A percentile compares a stretch with the other conserved stretches of the same genome.
These are phyloP conservation scores for Talpa occidentalis DNA, from an alignment of 2,113 vertebrate species.

Conservation along the genomic window DNA sequence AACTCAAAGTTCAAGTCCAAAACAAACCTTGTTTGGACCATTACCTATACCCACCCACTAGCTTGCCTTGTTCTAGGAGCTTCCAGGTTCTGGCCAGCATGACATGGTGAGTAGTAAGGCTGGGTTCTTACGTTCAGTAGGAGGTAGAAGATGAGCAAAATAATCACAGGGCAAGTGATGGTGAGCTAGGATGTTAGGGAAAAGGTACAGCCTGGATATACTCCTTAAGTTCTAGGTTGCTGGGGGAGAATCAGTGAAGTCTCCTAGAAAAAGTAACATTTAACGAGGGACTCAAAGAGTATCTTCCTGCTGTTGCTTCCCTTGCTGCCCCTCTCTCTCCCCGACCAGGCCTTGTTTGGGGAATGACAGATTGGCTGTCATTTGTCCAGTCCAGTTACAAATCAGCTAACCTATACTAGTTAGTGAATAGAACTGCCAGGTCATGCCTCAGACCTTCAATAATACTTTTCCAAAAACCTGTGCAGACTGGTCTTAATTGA, in stretches of 20 bases:
- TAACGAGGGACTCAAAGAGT: not conserved
- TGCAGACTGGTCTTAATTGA: not conserved
- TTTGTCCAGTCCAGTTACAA: not conserved
- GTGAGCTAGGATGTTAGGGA: not conserved
- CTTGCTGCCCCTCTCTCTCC: not conserved
- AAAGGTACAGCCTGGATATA: not conserved
- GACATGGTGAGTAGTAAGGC: not conserved
- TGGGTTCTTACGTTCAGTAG: not conserved
- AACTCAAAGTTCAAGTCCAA: not conserved
- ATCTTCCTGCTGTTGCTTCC: not conserved
- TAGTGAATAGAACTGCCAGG: not conserved
- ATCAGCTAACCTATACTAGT: conserved; percentile 1
- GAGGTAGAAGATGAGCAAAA: not conserved
- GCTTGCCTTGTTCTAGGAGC: not conserved
- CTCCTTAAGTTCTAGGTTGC: not conserved
- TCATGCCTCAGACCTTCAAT: not conserved
- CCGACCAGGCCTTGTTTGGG: not conserved
- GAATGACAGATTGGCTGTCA: not conserved
- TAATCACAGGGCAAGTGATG: not conserved
- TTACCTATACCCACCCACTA: not conserved
- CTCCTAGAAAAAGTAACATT: not conserved
- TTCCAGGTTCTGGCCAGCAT: too few species aligned
- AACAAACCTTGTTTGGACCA: not conserved
- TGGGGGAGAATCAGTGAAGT: not conserved
- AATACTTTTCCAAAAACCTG: not conserved